A percentile compares a stretch with the other conserved stretches of the same genome.
Evolutionary conservation across 1,140 invertebrate genomes (phyloP).

Genomic region (Drosophila bifasciata): DNA sequence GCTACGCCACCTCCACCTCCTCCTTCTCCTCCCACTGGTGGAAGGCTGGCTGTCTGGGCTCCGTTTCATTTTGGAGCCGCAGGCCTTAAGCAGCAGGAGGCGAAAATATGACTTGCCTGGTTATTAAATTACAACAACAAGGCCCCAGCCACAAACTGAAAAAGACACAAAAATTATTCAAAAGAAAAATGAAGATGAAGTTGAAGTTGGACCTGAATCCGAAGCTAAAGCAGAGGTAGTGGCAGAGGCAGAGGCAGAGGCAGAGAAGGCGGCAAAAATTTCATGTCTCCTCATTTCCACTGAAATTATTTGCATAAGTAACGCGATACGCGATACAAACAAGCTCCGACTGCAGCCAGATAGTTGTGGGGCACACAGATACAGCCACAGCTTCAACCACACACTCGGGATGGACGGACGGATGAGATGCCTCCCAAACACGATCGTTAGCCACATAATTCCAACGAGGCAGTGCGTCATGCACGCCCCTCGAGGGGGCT

Average conservation of each 20-base stretch:
- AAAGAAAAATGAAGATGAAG: slow-evolving; percentile 49
- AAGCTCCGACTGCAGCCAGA: slow-evolving; percentile 48
- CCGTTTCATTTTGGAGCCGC: slow-evolving; percentile 38
- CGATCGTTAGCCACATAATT: slow-evolving; percentile 68
- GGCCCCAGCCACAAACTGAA: slow-evolving; percentile 66
- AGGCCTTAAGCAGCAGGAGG: slow-evolving; percentile 73
- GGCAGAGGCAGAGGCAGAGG: neutral
- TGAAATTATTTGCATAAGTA: slow-evolving; percentile 82
- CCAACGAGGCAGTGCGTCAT: slow-evolving; percentile 77
- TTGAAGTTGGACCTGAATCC: neutral
- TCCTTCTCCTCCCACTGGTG: slow-evolving; percentile 25
- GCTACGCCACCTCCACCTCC: slow-evolving; percentile 49
- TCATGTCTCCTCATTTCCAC: slow-evolving; percentile 70
- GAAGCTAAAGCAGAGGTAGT: neutral
- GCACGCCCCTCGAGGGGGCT: slow-evolving; percentile 37
- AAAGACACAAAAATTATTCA: slow-evolving; percentile 77
- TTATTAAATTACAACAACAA: slow-evolving; percentile 78
- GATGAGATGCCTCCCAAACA: slow-evolving; percentile 70
- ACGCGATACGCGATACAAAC: slow-evolving; percentile 71
- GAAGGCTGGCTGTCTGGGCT: too few relatives aligned
- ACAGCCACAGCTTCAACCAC: too few relatives aligned
- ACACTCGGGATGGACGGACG: slow-evolving; percentile 14
- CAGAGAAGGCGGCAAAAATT: slow-evolving; percentile 38
- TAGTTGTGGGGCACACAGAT: neutral
- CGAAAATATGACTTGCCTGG: slow-evolving; percentile 77